These are phyloP conservation scores for Harlomillsia oculata DNA, from an alignment of 1,140 invertebrate species.

Conservation along the genomic window DNA sequence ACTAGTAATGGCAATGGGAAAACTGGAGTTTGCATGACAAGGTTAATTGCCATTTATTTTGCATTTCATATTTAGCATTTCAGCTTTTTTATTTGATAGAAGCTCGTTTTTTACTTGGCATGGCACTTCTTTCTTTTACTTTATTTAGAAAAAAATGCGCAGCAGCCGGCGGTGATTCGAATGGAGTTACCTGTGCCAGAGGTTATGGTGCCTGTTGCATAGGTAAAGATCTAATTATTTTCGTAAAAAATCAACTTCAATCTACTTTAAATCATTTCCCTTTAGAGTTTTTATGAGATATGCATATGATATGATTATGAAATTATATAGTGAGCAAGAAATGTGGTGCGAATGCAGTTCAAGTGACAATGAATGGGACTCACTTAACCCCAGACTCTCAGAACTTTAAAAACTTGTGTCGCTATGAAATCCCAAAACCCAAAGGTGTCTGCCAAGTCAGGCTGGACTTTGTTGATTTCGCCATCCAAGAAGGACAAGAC, in stretches of 20 bases:
- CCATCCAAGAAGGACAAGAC: not conserved
- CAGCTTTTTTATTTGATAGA: too few relatives aligned
- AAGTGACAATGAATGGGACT: slow-evolving; percentile 19
- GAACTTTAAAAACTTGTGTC: slow-evolving; percentile 1
- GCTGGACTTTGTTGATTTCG: slow-evolving; percentile 18
- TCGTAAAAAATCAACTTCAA: not conserved
- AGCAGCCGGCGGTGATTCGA: not conserved
- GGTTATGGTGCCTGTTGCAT: slow-evolving; percentile 13
- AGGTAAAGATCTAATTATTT: not conserved
- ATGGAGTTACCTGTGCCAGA: slow-evolving; percentile 8
- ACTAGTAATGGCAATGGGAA: too few relatives aligned
- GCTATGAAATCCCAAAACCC: slow-evolving; percentile 8
- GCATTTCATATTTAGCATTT: too few relatives aligned
- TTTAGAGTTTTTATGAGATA: not conserved
- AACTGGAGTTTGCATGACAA: too few relatives aligned
- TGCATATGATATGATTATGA: not conserved
- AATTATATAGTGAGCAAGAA: slow-evolving; percentile 10
- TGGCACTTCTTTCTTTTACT: not conserved
- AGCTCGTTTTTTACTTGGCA: too few relatives aligned
- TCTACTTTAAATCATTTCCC: too few relatives aligned
- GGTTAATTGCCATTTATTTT: too few relatives aligned
- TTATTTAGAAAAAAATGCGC: slow-evolving; percentile 4
- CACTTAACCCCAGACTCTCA: slow-evolving; percentile 6
- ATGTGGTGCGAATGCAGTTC: slow-evolving; percentile 7
- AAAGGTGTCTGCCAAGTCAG: slow-evolving; percentile 24